phyloP scores from a whole-genome alignment of 2,888 invertebrate species.

The Apamea epomidion region DNA sequence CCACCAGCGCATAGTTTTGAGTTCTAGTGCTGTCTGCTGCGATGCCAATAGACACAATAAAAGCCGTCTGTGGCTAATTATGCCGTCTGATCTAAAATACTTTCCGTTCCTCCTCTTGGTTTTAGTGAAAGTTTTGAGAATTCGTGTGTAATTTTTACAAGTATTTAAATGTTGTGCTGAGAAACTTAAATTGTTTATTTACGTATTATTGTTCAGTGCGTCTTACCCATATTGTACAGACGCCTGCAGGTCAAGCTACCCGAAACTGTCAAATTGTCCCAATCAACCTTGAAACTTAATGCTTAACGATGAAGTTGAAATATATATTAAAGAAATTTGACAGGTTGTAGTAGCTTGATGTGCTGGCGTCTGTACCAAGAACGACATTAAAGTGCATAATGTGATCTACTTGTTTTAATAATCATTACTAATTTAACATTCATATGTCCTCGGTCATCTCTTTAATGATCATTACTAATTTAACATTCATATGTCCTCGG shows the following conservation, averaged over 20 bases:
- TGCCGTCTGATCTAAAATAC: constrained; percentile 7
- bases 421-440: no score
- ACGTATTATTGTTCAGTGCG: not conserved
- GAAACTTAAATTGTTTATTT: not conserved
- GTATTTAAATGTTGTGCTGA: not conserved
- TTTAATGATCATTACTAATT: not conserved
- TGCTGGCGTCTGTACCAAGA: no score
- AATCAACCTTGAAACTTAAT: no score
- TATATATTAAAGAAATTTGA: no score
- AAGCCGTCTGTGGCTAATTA: not conserved
- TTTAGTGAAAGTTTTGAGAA: not conserved
- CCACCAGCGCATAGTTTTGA: not conserved
- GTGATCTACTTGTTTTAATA: not conserved
- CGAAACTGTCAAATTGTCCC: no score
- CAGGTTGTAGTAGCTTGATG: no score
- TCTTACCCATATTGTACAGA: no score
- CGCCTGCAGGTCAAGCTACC: no score
- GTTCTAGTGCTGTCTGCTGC: constrained; percentile 2
- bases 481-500: no score
- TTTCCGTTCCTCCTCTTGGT: not conserved
- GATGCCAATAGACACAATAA: not conserved
- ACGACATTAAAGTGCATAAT: no score
- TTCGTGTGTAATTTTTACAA: not conserved
- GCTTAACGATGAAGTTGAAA: no score
- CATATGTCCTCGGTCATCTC: no score